Percentiles rank a stretch among this genome's conserved stretches.
phyloP scores from a whole-genome alignment of 2,888 invertebrate genomes.

The Venustoraphidia nigricollis region DNA sequence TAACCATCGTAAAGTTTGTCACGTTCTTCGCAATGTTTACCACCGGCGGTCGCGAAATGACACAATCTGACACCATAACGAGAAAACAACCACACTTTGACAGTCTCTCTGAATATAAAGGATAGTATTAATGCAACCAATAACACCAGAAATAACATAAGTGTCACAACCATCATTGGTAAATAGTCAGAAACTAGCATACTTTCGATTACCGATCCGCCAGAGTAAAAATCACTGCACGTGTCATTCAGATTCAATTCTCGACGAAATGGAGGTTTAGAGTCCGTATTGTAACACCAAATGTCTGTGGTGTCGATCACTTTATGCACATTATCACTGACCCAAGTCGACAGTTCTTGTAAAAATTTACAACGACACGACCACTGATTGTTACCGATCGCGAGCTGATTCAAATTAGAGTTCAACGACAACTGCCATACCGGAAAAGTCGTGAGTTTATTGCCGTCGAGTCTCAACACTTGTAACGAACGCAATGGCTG shows the following conservation, averaged over 20 bases:
- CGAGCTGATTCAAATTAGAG: constrained; percentile 53
- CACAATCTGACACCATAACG: constrained; percentile 74
- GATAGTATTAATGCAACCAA: constrained; percentile 60
- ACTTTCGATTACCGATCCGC: constrained; percentile 66
- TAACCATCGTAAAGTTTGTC: constrained; percentile 86
- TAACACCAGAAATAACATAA: constrained; percentile 61
- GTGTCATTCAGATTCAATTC: constrained; percentile 73
- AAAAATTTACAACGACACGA: constrained; percentile 82
- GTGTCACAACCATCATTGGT: constrained; percentile 66
- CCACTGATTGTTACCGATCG: constrained; percentile 75
- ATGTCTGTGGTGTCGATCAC: constrained; percentile 64
- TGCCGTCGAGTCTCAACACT: constrained; percentile 69
- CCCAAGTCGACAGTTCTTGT: constrained; percentile 68
- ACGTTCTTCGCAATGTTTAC: constrained; percentile 51
- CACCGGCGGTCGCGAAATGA: constrained; percentile 48
- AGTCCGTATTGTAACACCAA: constrained; percentile 66
- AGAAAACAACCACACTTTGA: constrained; percentile 76
- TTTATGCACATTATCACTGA: constrained; percentile 65
- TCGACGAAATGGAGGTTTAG: constrained; percentile 57
- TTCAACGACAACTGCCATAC: constrained; percentile 61
- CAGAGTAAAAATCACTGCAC: constrained; percentile 74
- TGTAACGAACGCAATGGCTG: constrained; percentile 61
- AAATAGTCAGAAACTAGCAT: constrained; percentile 73
- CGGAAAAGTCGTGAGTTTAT: constrained; percentile 63
- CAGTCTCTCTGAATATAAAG: constrained; percentile 73